These are phyloP conservation scores for Pentamera pediparva DNA, from an alignment of 53 echinoderm and acorn worm genomes.

Conservation along the genomic window DNA sequence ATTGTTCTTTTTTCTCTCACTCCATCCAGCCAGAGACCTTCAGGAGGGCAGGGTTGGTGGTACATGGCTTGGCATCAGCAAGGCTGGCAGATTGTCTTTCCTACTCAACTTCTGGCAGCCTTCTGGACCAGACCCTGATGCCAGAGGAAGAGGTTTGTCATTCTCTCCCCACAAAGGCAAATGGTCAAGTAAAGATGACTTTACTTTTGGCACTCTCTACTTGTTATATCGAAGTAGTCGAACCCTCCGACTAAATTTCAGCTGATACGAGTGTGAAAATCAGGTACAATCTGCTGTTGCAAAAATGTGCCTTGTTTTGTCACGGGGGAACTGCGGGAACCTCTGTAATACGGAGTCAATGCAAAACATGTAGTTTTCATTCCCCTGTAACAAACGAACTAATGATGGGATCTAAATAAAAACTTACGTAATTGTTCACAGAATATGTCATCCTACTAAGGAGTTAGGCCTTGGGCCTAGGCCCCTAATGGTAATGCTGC, in stretches of 20 bases:
- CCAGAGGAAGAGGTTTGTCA: slow-evolving; percentile 71
- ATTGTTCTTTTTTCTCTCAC: background rate
- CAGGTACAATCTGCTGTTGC: too few relatives aligned
- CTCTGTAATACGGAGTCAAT: too few relatives aligned
- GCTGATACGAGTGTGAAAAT: too few relatives aligned
- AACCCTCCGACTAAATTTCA: too few relatives aligned
- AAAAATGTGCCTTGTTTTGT: background rate
- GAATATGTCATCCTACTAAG: background rate
- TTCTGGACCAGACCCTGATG: slow-evolving; percentile 44
- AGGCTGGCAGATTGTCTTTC: slow-evolving; percentile 58
- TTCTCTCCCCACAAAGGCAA: background rate
- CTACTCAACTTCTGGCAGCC: slow-evolving; percentile 61
- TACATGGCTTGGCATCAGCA: slow-evolving; percentile 81
- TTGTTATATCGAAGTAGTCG: background rate
- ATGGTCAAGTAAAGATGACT: too few relatives aligned
- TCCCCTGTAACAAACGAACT: background rate
- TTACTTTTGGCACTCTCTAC: too few relatives aligned
- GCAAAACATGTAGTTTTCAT: too few relatives aligned
- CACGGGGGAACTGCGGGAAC: too few relatives aligned
- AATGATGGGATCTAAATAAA: too few relatives aligned
- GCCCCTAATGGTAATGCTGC: too few relatives aligned
- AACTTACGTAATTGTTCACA: too few relatives aligned
- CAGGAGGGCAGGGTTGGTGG: slow-evolving; percentile 71
- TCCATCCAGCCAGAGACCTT: slow-evolving; percentile 67
- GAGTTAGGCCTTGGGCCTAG: too few relatives aligned